A percentile compares a stretch with the other conserved stretches of the same genome.
Evolutionary conservation across 2,113 vertebrate species (phyloP).

Genomic region (Romanogobio albipinnatus): DNA sequence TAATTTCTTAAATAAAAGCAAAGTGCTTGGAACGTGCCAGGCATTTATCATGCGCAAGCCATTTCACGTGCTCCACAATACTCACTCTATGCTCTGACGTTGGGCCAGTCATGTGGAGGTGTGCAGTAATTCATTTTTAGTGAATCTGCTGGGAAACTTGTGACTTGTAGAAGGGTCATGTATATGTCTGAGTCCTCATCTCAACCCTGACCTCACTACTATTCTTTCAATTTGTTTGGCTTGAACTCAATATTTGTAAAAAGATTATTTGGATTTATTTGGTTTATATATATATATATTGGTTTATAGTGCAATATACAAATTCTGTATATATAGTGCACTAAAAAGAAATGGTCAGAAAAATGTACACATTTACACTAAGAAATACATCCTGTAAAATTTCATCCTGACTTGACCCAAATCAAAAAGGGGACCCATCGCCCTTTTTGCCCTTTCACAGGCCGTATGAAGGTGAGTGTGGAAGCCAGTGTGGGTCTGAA

Average conservation of each 20-base stretch:
- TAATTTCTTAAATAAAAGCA: slow-evolving; percentile 26
- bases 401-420: not conserved
- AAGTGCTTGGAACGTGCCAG: slow-evolving; percentile 27
- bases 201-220: not conserved
- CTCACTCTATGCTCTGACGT: slow-evolving; percentile 18
- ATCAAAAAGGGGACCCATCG: not conserved
- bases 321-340: too few species aligned
- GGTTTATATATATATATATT: too few species aligned
- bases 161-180: slow-evolving; percentile 42
- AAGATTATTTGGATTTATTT: too few species aligned
- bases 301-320: too few species aligned
- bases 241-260: too few species aligned
- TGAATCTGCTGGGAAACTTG: slow-evolving; percentile 47
- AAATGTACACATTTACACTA: too few species aligned
- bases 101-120: slow-evolving; percentile 50
- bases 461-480: slow-evolving; percentile 33
- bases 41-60: slow-evolving; percentile 33
- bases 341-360: too few species aligned
- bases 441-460: slow-evolving; percentile 19
- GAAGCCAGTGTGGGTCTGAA: not conserved
- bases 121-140: slow-evolving; percentile 45
- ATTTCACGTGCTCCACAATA: slow-evolving; percentile 55
- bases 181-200: slow-evolving; percentile 19
- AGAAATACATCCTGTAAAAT: too few species aligned
- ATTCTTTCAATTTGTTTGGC: not conserved